phyloP scores from a whole-genome alignment of 1,140 invertebrate species.

The Sycophaga agraensis region DNA sequence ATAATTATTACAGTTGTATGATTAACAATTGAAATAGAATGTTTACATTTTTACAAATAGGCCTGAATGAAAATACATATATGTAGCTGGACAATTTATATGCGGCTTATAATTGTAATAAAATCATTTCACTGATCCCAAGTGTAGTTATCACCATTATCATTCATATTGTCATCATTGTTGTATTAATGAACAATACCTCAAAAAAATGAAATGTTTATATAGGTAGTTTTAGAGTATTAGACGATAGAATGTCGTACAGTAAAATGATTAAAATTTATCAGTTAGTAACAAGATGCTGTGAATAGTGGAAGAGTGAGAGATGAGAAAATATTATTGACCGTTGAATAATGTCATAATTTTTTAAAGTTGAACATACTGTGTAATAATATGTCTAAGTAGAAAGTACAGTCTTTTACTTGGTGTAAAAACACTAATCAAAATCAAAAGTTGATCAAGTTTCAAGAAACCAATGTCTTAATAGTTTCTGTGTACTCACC shows the following conservation, averaged over 20 bases:
- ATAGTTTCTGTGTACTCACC: not conserved
- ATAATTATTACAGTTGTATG: not conserved
- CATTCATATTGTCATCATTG: conserved; percentile 35
- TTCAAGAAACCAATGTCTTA: conserved; percentile 16
- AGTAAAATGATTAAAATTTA: conserved; percentile 19
- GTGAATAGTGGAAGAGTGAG: conserved; percentile 20
- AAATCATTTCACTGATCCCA: conserved; percentile 18
- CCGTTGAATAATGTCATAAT: conserved; percentile 1
- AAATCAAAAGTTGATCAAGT: conserved; percentile 25
- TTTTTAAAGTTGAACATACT: not conserved
- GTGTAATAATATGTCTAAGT: not conserved
- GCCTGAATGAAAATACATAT: conserved; percentile 5
- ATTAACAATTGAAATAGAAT: not conserved
- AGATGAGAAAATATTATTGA: conserved; percentile 20
- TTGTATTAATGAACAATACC: conserved; percentile 41
- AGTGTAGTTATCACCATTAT: conserved; percentile 30
- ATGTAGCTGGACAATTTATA: conserved; percentile 22
- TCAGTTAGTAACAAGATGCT: conserved; percentile 11
- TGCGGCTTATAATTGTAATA: conserved; percentile 31
- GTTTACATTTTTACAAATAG: not conserved
- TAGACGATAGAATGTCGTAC: conserved; percentile 31
- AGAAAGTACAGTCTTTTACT: conserved; percentile 1
- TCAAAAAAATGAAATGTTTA: conserved; percentile 34
- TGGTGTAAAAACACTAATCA: not conserved
- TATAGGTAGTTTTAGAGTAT: conserved; percentile 36